Base-by-base conservation (phyloP, 2,113 vertebrate species). In the Talpa occidentalis region DNA sequence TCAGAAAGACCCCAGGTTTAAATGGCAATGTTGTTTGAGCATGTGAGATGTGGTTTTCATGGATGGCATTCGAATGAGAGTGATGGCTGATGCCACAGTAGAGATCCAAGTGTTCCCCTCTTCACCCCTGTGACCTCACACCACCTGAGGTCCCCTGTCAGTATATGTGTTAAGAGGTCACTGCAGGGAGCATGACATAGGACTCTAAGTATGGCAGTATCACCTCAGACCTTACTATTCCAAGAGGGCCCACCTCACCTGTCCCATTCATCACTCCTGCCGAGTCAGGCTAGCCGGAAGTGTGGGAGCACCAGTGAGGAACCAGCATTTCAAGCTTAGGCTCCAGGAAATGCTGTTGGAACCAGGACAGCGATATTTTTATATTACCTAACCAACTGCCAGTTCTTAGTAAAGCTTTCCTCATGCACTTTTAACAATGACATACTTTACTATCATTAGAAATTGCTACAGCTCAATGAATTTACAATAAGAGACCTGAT, bases 101-200 rank as follows among this genome's bases (percentile, higher is more conserved):
- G n/a, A 59, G 10, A 80, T 12, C 44, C 74, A 62, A 59, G 64
- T 21, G 64, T 79, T 91, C 40, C 52, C 49, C n/a, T 82, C 40
- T 49, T 49, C 30, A 9, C 16, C 0, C 3, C 30, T 11, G 49
- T 74, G 81, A 92, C 90, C 95, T 91, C 87, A 47, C 73, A 22
- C 40, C 42, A 44, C 81, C 62, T 4, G 67, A 78, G 80, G 73
- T 87, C 81, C 77, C 35, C 87, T 44, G 42, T 54, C n/a, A 86
- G 32, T 93, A 93, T 73, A 73, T 91, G 49, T 97, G 95, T 94
- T 94, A 91, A 94, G 93, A 92, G 82, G 93, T 79, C 96, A 91
- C 10, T 19, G 73, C 78, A 44, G 88, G 80, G 78, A 91, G 72
- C 67, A 17, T 76, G 91, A 91, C 5, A 0, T 47, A 78, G 30